Conservation (phyloP, 2,888 invertebrate genomes). For the Apamea epomidion region DNA sequence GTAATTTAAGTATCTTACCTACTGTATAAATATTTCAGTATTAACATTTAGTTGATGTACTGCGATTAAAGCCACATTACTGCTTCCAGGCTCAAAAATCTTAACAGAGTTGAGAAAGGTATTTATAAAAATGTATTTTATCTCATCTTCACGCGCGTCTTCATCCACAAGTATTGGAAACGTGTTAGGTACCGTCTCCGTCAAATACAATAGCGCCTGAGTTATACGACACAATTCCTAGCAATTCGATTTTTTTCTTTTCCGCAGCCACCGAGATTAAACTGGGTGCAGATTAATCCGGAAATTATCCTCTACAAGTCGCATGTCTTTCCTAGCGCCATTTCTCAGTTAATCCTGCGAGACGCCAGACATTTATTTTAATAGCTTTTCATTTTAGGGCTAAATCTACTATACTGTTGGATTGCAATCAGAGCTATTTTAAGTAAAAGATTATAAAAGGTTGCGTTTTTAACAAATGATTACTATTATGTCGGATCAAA, state of each 20-base stretch:
- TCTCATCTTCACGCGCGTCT: background rate
- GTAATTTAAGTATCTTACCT: background rate
- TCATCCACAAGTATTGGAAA: conserved; percentile 1
- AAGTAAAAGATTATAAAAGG: background rate
- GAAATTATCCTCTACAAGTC: conserved; percentile 54
- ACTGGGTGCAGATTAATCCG: conserved; percentile 57
- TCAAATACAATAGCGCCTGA: conserved; percentile 23
- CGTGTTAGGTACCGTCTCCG: background rate
- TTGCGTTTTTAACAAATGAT: conserved; percentile 10
- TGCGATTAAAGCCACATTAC: background rate
- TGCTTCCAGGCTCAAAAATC: background rate
- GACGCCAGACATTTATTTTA: conserved; percentile 12
- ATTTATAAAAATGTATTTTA: background rate
- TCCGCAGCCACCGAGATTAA: conserved; percentile 46
- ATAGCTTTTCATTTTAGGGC: background rate
- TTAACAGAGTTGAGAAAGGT: background rate
- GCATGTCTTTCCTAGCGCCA: conserved; percentile 15
- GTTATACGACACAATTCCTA: conserved; percentile 16
- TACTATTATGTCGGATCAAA: conserved; percentile 29
- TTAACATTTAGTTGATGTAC: background rate
- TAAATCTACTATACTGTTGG: background rate
- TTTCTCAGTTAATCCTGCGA: conserved; percentile 22
- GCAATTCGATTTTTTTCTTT: conserved; percentile 50
- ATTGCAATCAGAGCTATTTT: conserved; percentile 10
- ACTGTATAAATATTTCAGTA: background rate